Evolutionary conservation across 1,140 invertebrate species (phyloP), one percentile per base, ranked within the genome.

Genomic region (Trachymyrmex cornetzi): DNA sequence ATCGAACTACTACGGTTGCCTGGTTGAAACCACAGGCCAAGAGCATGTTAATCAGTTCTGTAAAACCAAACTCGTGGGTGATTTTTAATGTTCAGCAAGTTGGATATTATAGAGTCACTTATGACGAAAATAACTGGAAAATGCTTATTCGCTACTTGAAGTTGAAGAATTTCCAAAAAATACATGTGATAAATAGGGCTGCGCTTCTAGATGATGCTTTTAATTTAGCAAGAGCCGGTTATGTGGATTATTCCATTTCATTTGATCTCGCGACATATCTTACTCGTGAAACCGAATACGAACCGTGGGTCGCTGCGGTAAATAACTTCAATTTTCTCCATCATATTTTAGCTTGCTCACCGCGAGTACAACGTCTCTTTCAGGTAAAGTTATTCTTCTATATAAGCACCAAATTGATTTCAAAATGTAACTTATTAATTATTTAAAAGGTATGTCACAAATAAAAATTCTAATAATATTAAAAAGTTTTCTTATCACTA

Each of bases 161-260:
- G 9, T 91, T 71, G 0, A 44, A 57, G 0, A 87, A 95, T 34
- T 91, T 87, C 19, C 87, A 89, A 9, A 82, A 63, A 14, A 96
- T 97, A 63, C 88, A 93, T 38, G 72, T 88, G 9, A 91, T 95
- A 0, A 97, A 96, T 81, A 92, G 97, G 86, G 97, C 96, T 11
- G 96, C 96, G 85, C 93, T 97, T 16, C 90, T 97, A 9, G 96
- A 97, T 87, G 97, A 97, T 90, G 94, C 96, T 1, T 96, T 97
- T 84, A 96, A 96, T 87, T 91, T 97, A 44, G 96, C 96, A 0
- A 93, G 93, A 80, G 93, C 91, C 0, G 94, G 93, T 9, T 88
- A 93, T 3, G 27, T 96, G 0, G 69, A 94, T 24, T 96, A 97
- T 61, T 86, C 89, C 0, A 87, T 95, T 1, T 94, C 96, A 0